Base-by-base conservation (phyloP, 2,888 invertebrate genomes). In the Diploptera punctata region DNA sequence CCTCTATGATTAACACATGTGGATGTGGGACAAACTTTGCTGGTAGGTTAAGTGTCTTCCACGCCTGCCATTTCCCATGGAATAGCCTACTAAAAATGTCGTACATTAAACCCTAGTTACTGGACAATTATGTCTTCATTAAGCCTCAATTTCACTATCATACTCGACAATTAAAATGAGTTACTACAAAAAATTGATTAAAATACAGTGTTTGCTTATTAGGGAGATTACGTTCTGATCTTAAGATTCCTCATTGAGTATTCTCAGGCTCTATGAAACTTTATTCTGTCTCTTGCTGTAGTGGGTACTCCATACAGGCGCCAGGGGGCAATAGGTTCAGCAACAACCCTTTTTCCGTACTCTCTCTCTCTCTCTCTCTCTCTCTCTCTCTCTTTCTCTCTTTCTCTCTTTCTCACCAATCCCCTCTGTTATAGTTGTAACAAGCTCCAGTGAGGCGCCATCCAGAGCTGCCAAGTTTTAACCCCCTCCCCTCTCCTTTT, bases 241-340 rank as follows among this genome's bases (percentile, higher is more conserved):
- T 70, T 62, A 61, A 43, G 70, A 62, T 38, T 70, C 47, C 70
- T 70, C 70, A 70, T 62, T 70, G 61, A 18, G 19, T 21, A 49
- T n/a, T 52, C 52, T 52, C 52, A 9, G 7, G 13, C 38, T 13
- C 38, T 38, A 13, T 38, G 19, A 13, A 57, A 57, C 26, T 57
- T 13, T 13, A 57, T 29, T 57, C 57, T 24, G n/a, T n/a, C 29
- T 57, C 52, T 10, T 52, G 52, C 19, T 19, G 57, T 57, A 29
- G 57, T 29, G 57, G 57, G 65, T 44, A 47, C 65, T 72, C 72
- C 61, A 72, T 61, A 49, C 49, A 72, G 72, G 68, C 72, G 72
- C 72, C 72, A 72, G 68, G 68, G n/a, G 61, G 72, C 72, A 72
- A 72, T 72, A 68, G 72, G 67, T 60, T 52, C 68, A 60, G 31